Percentiles rank a stretch among this genome's conserved stretches.
Evolutionary conservation across 2,113 vertebrate species (phyloP).

Genomic region (Trachemys scripta): DNA sequence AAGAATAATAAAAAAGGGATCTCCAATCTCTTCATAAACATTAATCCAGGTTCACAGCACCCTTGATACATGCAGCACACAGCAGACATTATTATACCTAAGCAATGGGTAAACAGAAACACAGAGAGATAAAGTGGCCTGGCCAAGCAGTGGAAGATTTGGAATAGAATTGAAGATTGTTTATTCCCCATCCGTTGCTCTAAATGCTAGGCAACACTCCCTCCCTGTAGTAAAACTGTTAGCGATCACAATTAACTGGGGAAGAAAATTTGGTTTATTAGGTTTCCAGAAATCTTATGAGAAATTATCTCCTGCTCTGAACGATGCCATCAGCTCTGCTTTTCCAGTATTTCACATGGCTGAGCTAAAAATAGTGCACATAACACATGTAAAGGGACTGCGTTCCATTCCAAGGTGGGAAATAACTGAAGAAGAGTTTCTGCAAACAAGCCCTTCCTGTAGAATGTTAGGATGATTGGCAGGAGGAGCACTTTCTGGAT

Average conservation of each 20-base stretch:
- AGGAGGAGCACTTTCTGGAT: neutral
- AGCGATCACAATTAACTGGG: neutral
- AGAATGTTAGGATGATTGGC: conserved; percentile 17
- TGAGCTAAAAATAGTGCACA: conserved; percentile 55
- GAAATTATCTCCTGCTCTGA: neutral
- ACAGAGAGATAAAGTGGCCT: neutral
- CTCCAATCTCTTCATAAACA: neutral
- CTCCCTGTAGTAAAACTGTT: neutral
- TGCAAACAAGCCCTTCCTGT: conserved; percentile 65
- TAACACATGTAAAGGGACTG: conserved; percentile 50
- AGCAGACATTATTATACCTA: neutral
- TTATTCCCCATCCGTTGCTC: neutral
- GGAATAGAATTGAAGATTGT: neutral
- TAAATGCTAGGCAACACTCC: neutral
- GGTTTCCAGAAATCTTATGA: neutral
- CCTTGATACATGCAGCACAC: neutral
- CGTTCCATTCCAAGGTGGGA: neutral
- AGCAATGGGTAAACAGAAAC: neutral
- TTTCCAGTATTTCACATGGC: neutral
- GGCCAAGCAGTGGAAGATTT: neutral
- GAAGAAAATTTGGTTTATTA: neutral
- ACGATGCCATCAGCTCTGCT: neutral
- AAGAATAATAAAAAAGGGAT: neutral
- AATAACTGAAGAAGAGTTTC: conserved; percentile 24
- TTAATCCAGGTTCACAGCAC: neutral